A percentile compares a stretch with the other conserved stretches of the same genome.
Conservation (phyloP, 2,113 vertebrate species). For the Scalopus aquaticus region DNA sequence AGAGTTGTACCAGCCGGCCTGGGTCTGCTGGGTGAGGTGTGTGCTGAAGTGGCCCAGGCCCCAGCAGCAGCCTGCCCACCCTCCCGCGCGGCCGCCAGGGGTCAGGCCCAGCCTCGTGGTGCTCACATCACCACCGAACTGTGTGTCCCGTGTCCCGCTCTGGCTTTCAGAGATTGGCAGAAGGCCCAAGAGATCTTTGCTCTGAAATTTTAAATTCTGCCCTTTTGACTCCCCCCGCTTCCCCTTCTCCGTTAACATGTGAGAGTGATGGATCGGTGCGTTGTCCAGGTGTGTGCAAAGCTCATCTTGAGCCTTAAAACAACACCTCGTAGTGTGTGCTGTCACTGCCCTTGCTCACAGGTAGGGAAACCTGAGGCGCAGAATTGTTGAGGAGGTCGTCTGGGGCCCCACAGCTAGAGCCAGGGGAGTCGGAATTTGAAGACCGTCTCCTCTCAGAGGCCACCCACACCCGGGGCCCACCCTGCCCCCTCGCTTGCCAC, state of each 20-base stretch:
- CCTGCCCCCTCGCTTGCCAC: not conserved
- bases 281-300: not conserved
- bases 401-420: not conserved
- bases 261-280: not conserved
- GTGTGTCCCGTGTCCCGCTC: not conserved
- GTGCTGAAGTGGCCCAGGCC: not conserved
- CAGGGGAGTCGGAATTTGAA: not conserved
- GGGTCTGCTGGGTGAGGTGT: accelerated
- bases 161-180: not conserved
- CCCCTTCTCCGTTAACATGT: not conserved
- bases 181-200: not conserved
- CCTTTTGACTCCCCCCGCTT: not conserved
- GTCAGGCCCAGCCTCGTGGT: too few relatives aligned
- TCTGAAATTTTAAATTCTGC: not conserved
- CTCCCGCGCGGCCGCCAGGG: not conserved
- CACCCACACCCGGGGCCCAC: not conserved
- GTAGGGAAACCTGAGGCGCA: not conserved
- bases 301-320: not conserved
- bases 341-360: not conserved
- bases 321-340: too few relatives aligned
- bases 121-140: accelerated
- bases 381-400: not conserved
- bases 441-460: not conserved
- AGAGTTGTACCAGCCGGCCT: not conserved
- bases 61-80: not conserved